These are phyloP conservation scores for Drepana arcuata DNA, from an alignment of 1,140 invertebrate genomes.

Conservation along the genomic window DNA sequence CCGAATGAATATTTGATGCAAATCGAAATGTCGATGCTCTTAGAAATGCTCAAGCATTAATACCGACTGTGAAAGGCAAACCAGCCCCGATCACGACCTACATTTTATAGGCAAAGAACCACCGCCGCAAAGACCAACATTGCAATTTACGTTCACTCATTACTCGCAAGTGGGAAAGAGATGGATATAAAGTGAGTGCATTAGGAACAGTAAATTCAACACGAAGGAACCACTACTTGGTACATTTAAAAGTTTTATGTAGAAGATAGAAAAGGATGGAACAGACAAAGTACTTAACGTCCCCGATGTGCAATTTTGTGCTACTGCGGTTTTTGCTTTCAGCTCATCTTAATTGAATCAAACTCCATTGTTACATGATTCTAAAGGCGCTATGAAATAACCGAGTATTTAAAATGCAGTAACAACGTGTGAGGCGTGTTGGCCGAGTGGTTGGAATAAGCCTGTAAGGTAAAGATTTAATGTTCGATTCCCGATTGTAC, in stretches of 20 bases:
- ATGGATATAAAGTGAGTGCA: constrained; percentile 23
- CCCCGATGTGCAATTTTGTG: too few species aligned
- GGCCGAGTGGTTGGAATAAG: too few species aligned
- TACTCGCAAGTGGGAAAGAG: constrained; percentile 14
- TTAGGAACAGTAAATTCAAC: constrained; percentile 29
- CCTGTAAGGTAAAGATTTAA: too few species aligned
- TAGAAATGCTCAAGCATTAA: constrained; percentile 4
- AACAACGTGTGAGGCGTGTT: too few species aligned
- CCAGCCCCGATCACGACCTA: constrained; percentile 16
- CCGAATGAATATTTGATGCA: constrained; percentile 5
- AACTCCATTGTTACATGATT: too few species aligned
- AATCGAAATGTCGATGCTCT: constrained; percentile 8
- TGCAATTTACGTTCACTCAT: constrained; percentile 1
- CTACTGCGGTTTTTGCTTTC: too few species aligned
- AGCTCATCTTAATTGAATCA: too few species aligned
- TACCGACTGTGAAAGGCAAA: constrained; percentile 7
- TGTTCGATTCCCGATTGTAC: too few species aligned
- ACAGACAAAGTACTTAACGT: too few species aligned
- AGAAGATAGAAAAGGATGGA: constrained; percentile 1
- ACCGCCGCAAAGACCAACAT: constrained; percentile 24
- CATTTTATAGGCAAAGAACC: constrained; percentile 16
- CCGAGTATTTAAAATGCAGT: too few species aligned
- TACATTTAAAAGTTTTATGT: constrained; percentile 8
- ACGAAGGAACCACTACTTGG: constrained; percentile 22
- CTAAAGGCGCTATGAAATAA: too few species aligned